phyloP scores from a whole-genome alignment of 2,113 vertebrate species.

The Pelodiscus sinensis region DNA sequence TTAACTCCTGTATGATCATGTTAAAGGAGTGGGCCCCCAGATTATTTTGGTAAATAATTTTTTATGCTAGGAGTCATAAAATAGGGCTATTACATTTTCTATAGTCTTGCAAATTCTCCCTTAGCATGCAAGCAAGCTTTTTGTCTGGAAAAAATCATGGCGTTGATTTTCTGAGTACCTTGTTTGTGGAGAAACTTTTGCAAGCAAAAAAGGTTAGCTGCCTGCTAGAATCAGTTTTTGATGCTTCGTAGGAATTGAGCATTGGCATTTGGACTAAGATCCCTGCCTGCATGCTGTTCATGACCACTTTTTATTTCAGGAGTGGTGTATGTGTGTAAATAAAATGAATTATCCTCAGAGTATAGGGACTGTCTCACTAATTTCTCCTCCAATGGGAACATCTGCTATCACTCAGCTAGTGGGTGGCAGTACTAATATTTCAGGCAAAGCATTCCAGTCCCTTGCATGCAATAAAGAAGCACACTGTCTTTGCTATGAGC shows the following conservation, averaged over 20 bases:
- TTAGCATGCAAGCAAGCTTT: background rate
- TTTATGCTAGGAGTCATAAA: background rate
- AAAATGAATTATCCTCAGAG: background rate
- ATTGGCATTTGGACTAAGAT: background rate
- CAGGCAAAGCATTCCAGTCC: background rate
- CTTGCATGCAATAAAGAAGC: background rate
- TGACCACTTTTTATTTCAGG: background rate
- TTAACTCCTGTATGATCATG: background rate
- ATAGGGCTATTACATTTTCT: background rate
- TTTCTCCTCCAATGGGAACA: background rate
- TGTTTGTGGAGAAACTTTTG: background rate
- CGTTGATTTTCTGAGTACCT: background rate
- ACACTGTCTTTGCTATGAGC: background rate
- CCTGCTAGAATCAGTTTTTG: background rate
- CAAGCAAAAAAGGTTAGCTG: background rate
- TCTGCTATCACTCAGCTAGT: background rate
- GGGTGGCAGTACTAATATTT: background rate
- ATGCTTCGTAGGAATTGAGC: background rate
- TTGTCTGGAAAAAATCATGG: background rate
- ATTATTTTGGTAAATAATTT: background rate
- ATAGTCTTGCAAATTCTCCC: background rate
- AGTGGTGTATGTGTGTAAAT: background rate
- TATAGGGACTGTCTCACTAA: background rate
- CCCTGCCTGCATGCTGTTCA: background rate
- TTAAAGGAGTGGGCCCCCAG: background rate